phyloP scores from a whole-genome alignment of 2,113 vertebrate genomes.

The Syrrhaptes paradoxus region DNA sequence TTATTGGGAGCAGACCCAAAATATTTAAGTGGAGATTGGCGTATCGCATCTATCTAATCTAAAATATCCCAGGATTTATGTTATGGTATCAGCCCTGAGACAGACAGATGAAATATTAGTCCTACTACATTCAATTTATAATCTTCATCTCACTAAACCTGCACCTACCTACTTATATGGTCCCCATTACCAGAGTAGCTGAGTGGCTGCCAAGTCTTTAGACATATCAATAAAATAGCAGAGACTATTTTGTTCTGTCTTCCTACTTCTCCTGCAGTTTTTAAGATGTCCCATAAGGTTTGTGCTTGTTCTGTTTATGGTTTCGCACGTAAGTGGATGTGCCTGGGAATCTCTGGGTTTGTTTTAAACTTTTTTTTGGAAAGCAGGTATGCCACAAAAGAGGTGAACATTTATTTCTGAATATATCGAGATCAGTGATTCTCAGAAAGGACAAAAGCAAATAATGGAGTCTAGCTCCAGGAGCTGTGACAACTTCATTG shows the following conservation, averaged over 20 bases:
- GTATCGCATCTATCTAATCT: conserved; percentile 44
- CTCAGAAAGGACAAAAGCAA: neutral
- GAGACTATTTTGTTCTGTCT: neutral
- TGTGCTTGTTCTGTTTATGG: neutral
- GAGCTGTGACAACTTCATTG: neutral
- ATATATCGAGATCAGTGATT: neutral
- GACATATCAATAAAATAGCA: conserved; percentile 18
- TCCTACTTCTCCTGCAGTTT: neutral
- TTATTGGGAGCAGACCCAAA: conserved; percentile 58
- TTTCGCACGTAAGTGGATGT: neutral
- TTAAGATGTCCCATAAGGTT: neutral
- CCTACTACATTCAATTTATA: conserved; percentile 52
- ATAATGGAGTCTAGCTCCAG: neutral
- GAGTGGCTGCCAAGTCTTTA: conserved; percentile 24
- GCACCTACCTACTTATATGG: conserved; percentile 5
- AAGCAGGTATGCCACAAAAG: neutral
- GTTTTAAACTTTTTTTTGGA: neutral
- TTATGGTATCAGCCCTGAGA: conserved; percentile 13
- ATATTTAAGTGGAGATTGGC: conserved; percentile 54
- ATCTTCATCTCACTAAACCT: conserved; percentile 41
- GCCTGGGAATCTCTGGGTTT: neutral
- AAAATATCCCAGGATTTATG: conserved; percentile 60
- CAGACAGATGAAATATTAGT: conserved; percentile 40
- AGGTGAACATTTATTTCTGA: neutral
- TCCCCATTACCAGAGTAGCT: conserved; percentile 41